Evolutionary conservation across 2,888 invertebrate genomes (phyloP).

Genomic region (Drosophila meridionalis): DNA sequence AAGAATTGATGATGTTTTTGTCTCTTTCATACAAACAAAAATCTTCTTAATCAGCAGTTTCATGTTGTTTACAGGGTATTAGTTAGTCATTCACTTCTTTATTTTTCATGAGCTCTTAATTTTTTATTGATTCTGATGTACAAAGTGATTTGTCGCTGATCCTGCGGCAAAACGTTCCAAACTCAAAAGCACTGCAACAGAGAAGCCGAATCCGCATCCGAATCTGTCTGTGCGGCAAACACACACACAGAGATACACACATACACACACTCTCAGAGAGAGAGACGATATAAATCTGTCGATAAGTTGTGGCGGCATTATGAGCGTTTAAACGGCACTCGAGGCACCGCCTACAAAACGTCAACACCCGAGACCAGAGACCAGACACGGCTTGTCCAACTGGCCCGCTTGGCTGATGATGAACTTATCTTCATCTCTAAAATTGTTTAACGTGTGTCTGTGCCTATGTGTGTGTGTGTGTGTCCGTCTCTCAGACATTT

Average conservation of each 20-base stretch:
- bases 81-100: not conserved
- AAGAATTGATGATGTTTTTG: no score
- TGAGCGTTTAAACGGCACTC: constrained; percentile 73
- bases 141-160: constrained; percentile 80
- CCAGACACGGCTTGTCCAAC: constrained; percentile 25
- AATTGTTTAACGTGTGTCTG: constrained; percentile 56
- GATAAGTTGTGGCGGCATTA: constrained; percentile 73
- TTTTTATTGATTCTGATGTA: constrained; percentile 66
- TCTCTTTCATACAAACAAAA: no score
- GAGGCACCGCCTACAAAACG: constrained; percentile 78
- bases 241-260: constrained; percentile 1
- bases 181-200: constrained; percentile 43
- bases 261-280: not conserved
- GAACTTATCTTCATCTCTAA: constrained; percentile 74
- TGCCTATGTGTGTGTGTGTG: constrained; percentile 30
- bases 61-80: not conserved
- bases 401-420: constrained; percentile 41
- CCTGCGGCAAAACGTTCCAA: constrained; percentile 69
- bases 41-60: no score
- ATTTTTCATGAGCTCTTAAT: not conserved
- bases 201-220: constrained; percentile 10
- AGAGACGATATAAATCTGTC: constrained; percentile 69
- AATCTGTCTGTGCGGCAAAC: constrained; percentile 38
- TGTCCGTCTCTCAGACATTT: constrained; percentile 47
- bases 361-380: constrained; percentile 60